Evolutionary conservation across 2,888 invertebrate species (phyloP), one percentile per base, ranked within the genome.

Genomic region (Anoncus sp.): DNA sequence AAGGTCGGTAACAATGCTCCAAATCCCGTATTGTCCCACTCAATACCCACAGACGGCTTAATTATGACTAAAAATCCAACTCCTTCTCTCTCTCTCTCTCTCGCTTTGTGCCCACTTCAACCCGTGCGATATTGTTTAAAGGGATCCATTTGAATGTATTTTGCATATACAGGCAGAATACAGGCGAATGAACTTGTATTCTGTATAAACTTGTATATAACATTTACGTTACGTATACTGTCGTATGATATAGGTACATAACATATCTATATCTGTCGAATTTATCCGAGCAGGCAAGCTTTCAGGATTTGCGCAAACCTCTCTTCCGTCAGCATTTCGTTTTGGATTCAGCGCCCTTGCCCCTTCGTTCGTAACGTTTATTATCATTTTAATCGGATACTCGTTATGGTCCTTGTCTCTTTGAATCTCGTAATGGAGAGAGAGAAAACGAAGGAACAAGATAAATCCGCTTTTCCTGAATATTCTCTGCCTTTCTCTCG

Each of bases 1-100:
- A 87, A 87, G 84, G 85, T 86, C 82, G 82, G 82, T 81, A 87
- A 88, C 88, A 89, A 88, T 88, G 85, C 88, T 80, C 86, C 82
- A 87, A 88, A 87, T 88, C 88, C 87, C 81, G 85, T 85, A 89
- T 89, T 89, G 88, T 89, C 86, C 85, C 74, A 77, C 77, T 85
- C 87, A 85, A 86, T 87, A 84, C 80, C 83, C 81, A 79, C 83
- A 86, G 82, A 82, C 83, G 84, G 86, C 86, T 88, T 88, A 89
- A 89, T 88, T 88, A 87, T 85, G 85, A 83, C 74, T 85, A 87
- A 88, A 88, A 87, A 85, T 86, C 82, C 77, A 72, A 65, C 35
- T 65, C 55, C 49, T 60, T 38, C 40, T 10, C 35, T 66, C 38
- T n/a, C n/a, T n/a, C n/a, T n/a, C n/a, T n/a, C n/a, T n/a, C n/a